A percentile compares a stretch with the other conserved stretches of the same genome.
Evolutionary conservation across 1,140 invertebrate genomes (phyloP).

Genomic region (Aplysia californica): DNA sequence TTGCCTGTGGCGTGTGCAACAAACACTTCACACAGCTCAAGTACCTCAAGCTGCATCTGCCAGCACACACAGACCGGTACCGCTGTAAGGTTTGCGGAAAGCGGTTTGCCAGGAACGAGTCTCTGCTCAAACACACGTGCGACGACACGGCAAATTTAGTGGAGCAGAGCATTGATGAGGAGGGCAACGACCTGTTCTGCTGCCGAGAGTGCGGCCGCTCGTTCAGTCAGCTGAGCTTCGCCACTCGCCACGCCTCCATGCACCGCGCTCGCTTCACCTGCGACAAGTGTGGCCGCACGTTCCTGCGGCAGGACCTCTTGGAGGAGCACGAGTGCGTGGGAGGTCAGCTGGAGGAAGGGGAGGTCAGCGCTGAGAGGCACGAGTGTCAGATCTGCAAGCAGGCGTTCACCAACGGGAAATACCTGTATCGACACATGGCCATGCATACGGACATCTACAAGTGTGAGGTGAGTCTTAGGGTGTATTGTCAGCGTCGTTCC

Average conservation of each 20-base stretch:
- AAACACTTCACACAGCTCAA: slow-evolving; percentile 49
- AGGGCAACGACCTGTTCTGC: slow-evolving; percentile 33
- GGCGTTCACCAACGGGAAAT: slow-evolving; percentile 67
- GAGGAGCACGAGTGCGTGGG: slow-evolving; percentile 36
- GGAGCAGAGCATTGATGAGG: slow-evolving; percentile 37
- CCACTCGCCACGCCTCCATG: slow-evolving; percentile 33
- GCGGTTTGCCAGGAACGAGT: slow-evolving; percentile 53
- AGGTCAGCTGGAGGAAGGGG: slow-evolving; percentile 13
- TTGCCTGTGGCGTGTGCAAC: slow-evolving; percentile 46
- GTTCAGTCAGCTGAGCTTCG: slow-evolving; percentile 38
- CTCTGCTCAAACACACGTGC: slow-evolving; percentile 52
- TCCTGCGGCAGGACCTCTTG: slow-evolving; percentile 29
- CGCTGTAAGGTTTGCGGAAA: slow-evolving; percentile 53
- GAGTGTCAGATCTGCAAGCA: slow-evolving; percentile 72
- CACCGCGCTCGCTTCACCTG: slow-evolving; percentile 41
- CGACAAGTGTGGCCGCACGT: slow-evolving; percentile 38
- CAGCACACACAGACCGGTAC: slow-evolving; percentile 49
- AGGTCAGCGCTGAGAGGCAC: slow-evolving; percentile 21
- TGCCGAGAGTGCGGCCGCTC: slow-evolving; percentile 44
- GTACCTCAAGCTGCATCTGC: slow-evolving; percentile 51
- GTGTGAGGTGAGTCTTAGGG: slow-evolving; percentile 55
- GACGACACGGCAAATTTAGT: slow-evolving; percentile 29
- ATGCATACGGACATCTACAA: slow-evolving; percentile 71
- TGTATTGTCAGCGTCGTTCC: too few relatives aligned
- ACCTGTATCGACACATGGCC: slow-evolving; percentile 70